A percentile compares a stretch with the other conserved stretches of the same genome.
Conservation (phyloP, 30 jellyfish, hydroid and myxozoan genomes). For the Chrysaora quinquecirrha region DNA sequence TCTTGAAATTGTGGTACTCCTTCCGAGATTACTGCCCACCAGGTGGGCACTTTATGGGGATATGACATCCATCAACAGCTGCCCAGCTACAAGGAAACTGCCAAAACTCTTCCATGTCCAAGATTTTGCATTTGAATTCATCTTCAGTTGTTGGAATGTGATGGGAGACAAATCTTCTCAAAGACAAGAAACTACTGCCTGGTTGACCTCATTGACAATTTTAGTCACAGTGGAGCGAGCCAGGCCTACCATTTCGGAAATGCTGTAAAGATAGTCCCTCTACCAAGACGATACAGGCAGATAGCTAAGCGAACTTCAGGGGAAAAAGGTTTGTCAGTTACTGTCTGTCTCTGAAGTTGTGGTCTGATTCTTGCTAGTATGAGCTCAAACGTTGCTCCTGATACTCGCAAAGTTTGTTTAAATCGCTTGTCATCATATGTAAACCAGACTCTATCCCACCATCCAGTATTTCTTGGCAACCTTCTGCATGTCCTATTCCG, state of each 20-base stretch:
- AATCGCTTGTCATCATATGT: background rate
- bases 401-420: conserved; percentile 11
- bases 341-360: conserved; percentile 19
- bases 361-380: conserved; percentile 39
- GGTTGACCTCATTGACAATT: conserved; percentile 29
- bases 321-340: conserved; percentile 46
- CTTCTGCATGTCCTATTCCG: background rate
- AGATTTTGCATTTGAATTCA: conserved; percentile 22
- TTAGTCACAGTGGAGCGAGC: conserved; percentile 22
- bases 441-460: conserved; percentile 3
- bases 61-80: conserved; percentile 42
- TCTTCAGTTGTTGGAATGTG: conserved; percentile 1
- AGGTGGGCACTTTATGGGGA: conserved; percentile 41
- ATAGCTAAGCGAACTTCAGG: conserved; percentile 37
- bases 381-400: conserved; percentile 20
- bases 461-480: background rate
- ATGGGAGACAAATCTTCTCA: conserved; percentile 5
- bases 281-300: conserved; percentile 40
- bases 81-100: conserved; percentile 66
- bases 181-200: conserved; percentile 11
- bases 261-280: conserved; percentile 48
- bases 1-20: conserved; percentile 34
- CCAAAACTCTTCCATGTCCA: conserved; percentile 41
- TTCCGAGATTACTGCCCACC: conserved; percentile 1
- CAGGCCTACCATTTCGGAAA: conserved; percentile 38